Evolutionary conservation across 2,888 invertebrate species (phyloP).

Genomic region (Corbicula japonica): DNA sequence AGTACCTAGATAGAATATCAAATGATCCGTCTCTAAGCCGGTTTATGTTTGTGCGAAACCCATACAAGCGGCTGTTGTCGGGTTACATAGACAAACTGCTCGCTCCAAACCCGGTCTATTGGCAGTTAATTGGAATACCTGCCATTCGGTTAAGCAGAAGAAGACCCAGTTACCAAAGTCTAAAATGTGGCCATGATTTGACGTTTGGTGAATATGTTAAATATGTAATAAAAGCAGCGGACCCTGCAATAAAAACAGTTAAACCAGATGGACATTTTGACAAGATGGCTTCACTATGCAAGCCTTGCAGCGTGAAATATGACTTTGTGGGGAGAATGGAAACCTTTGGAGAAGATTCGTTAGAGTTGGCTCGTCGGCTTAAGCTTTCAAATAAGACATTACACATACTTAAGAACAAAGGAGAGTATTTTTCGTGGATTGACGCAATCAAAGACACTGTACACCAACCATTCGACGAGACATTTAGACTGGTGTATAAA

Average conservation of each 20-base stretch:
- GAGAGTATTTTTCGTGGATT: slow-evolving; percentile 60
- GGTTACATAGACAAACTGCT: too few species aligned
- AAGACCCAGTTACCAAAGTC: too few species aligned
- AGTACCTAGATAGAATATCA: too few species aligned
- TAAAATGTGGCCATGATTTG: slow-evolving; percentile 67
- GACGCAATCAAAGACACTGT: slow-evolving; percentile 62
- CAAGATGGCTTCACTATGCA: slow-evolving; percentile 29
- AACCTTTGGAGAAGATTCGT: slow-evolving; percentile 29
- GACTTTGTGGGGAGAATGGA: slow-evolving; percentile 58
- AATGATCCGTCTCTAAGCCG: too few species aligned
- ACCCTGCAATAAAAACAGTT: neutral
- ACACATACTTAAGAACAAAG: slow-evolving; percentile 20
- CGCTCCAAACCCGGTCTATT: too few species aligned
- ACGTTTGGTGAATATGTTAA: slow-evolving; percentile 67
- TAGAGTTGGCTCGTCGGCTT: slow-evolving; percentile 29
- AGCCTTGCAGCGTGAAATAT: slow-evolving; percentile 40
- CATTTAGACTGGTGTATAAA: slow-evolving; percentile 61
- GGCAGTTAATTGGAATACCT: too few species aligned
- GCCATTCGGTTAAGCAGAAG: too few species aligned
- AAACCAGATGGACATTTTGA: slow-evolving; percentile 40
- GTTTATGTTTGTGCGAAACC: too few species aligned
- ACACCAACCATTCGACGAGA: slow-evolving; percentile 67
- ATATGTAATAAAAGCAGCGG: slow-evolving; percentile 47
- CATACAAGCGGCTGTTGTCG: too few species aligned
- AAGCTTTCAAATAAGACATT: slow-evolving; percentile 24